A percentile compares a stretch with the other conserved stretches of the same genome.
These are phyloP conservation scores for Calliphora vicina DNA, from an alignment of 1,140 invertebrate species.

Conservation along the genomic window DNA sequence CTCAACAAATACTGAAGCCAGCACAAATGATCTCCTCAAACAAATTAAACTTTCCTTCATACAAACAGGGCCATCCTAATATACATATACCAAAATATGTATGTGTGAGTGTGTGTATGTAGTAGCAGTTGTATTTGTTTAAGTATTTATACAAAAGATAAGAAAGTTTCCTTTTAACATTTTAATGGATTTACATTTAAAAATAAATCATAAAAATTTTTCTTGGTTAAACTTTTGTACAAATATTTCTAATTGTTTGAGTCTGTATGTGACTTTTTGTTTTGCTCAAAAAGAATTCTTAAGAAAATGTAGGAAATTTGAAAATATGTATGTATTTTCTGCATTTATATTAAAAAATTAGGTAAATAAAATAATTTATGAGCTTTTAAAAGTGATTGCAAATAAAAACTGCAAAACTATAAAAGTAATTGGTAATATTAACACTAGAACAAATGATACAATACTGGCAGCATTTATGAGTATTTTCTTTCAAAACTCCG, in stretches of 20 bases:
- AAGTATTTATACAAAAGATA: conserved; percentile 5
- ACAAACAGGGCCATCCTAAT: too few relatives aligned
- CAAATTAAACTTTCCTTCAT: too few relatives aligned
- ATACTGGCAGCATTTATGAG: too few relatives aligned
- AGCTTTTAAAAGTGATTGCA: background rate
- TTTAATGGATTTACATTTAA: conserved; percentile 14
- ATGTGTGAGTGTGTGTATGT: background rate
- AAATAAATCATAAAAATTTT: conserved; percentile 5
- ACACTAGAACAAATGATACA: too few relatives aligned
- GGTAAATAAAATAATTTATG: background rate
- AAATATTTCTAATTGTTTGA: too few relatives aligned
- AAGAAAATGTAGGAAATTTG: background rate
- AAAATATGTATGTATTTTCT: background rate
- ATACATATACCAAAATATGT: background rate
- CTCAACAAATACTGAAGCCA: too few relatives aligned
- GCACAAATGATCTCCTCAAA: too few relatives aligned
- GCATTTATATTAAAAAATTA: background rate
- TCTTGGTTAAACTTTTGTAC: background rate
- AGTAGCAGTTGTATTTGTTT: background rate
- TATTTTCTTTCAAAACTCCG: too few relatives aligned
- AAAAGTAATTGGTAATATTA: too few relatives aligned
- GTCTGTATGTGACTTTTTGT: too few relatives aligned
- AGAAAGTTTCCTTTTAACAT: background rate
- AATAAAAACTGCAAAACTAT: background rate
- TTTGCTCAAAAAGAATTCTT: background rate